phyloP scores from a whole-genome alignment of 2,888 invertebrate species.

The Trachelus stipa region DNA sequence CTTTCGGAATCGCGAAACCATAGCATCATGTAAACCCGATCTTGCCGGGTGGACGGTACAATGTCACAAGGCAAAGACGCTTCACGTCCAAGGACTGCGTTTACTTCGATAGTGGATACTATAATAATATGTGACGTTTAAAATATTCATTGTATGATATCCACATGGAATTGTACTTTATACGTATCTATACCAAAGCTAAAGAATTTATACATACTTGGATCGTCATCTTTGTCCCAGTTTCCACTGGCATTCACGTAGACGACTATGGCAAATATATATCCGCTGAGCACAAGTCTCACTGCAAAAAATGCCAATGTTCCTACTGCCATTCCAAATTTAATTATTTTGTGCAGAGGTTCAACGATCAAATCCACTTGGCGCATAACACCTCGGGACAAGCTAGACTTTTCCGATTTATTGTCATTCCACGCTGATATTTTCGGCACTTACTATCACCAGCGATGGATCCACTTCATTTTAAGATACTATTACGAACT shows the following conservation, averaged over 20 bases:
- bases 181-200: neutral
- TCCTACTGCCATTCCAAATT: conserved; percentile 58
- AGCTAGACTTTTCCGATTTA: conserved; percentile 34
- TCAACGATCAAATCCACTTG: conserved; percentile 37
- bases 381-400: conserved; percentile 36
- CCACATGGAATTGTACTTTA: neutral
- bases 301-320: conserved; percentile 47
- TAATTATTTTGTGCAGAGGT: neutral
- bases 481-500: neutral
- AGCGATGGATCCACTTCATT: neutral
- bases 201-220: conserved; percentile 43
- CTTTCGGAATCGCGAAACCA: conserved; percentile 90
- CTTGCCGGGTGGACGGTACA: conserved; percentile 83
- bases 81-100: conserved; percentile 85
- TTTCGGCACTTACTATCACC: neutral
- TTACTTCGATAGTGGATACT: conserved; percentile 80
- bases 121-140: conserved; percentile 50
- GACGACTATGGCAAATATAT: conserved; percentile 15
- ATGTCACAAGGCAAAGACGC: conserved; percentile 91
- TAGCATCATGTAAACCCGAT: conserved; percentile 91
- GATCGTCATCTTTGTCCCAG: conserved; percentile 61
- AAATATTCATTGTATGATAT: neutral
- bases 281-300: conserved; percentile 53
- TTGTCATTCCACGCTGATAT: conserved; percentile 48
- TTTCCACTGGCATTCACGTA: conserved; percentile 56